Base-by-base conservation (phyloP, 1,140 invertebrate genomes). In the Stratiolaelaps scimitus region DNA sequence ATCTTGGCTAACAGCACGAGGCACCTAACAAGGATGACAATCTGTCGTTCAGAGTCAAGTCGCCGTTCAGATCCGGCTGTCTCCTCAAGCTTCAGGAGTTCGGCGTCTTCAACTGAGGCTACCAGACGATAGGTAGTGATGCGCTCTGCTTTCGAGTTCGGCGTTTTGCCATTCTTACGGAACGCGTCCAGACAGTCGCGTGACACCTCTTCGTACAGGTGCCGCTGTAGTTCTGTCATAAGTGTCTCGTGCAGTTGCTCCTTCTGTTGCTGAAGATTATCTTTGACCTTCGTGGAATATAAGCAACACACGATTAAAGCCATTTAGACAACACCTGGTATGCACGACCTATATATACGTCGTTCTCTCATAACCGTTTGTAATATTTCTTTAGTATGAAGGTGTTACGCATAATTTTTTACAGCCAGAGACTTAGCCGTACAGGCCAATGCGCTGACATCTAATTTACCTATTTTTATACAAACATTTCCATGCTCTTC, bases 1-100 rank as follows among this genome's bases (percentile, higher is more conserved):
- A 92, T 77, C 75, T 87, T 89, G 65, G 86, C 83, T 46, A 95
- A 76, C 53, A 88, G 80, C n/a, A 83, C 85, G 34, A 93, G 79
- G 68, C 89, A 90, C 74, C 92, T 88, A 4, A 92, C 82, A 30
- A 91, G 80, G 70, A 91, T 85, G 70, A 85, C 82, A 70, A 91
- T 82, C 71, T 86, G 87, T 71, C 85, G 80, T 69, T 72, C 69
- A 43, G 81, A 78, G 74, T 86, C 83, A 65, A 83, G 79, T 71
- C 87, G 84, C 2, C 83, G 82, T 74, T 86, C 82, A 20, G 74
- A 70, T 26, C 76, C 72, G 71, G 81, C 79, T 46, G 82, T 76
- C 72, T 86, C 82, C 72, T 87, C 85, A 28, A 60, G 26, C 53
- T 60, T 60, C 1, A 60, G 53, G 2, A 60, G 53, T 60, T 60